Conservation (phyloP, 2,797 vertebrate genomes). For the Acrocephalus scirpaceus region DNA sequence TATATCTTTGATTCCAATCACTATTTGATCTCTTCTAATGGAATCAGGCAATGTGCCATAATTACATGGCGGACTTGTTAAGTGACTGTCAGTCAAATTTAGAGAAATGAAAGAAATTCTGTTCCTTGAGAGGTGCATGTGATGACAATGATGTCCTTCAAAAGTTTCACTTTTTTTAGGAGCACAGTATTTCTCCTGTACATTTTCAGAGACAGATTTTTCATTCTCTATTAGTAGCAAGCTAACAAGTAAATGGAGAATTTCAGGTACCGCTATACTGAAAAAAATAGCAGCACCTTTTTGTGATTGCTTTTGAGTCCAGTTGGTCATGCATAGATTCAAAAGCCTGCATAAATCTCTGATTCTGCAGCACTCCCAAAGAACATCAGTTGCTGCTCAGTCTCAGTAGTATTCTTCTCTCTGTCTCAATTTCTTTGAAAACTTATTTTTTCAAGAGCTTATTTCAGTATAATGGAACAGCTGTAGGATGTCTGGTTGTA, state of each 20-base stretch:
- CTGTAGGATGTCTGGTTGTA: not conserved
- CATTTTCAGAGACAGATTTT: not conserved
- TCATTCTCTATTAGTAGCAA: not conserved
- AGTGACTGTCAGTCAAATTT: slow-evolving; percentile 41
- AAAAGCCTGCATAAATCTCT: not conserved
- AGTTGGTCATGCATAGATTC: not conserved
- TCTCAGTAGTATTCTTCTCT: not conserved
- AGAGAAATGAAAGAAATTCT: slow-evolving; percentile 19
- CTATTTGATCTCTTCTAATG: slow-evolving; percentile 40
- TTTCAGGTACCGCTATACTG: not conserved
- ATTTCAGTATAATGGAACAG: not conserved
- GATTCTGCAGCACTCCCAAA: not conserved
- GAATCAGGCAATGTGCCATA: slow-evolving; percentile 36
- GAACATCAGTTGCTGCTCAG: not conserved
- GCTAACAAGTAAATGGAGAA: not conserved
- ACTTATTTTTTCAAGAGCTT: not conserved
- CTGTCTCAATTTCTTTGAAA: not conserved
- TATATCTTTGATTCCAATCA: slow-evolving; percentile 36
- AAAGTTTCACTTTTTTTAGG: not conserved
- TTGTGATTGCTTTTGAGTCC: not conserved
- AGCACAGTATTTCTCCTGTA: not conserved
- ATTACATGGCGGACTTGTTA: not conserved
- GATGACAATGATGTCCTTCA: slow-evolving; percentile 3
- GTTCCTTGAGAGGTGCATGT: not conserved
- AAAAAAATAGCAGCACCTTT: not conserved